A percentile compares a stretch with the other conserved stretches of the same genome.
Evolutionary conservation across 2,113 vertebrate genomes (phyloP).

Genomic region (Pterocles orientalis): DNA sequence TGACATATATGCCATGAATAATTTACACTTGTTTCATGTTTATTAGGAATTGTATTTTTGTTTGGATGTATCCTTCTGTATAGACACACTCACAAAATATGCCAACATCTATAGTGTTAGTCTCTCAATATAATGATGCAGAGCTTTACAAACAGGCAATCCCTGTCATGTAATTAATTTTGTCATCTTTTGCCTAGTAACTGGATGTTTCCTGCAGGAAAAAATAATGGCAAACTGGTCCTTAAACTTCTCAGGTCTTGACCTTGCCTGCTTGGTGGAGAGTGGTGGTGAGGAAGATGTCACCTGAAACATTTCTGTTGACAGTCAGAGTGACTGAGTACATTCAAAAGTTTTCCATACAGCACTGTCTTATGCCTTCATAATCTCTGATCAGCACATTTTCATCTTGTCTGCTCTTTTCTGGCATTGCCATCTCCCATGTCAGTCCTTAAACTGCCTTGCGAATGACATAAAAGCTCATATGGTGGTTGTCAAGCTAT

Average conservation of each 20-base stretch:
- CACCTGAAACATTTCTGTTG: background rate
- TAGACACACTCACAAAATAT: background rate
- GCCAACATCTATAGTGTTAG: background rate
- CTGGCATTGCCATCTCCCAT: background rate
- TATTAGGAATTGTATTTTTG: background rate
- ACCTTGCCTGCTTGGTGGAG: background rate
- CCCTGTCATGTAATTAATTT: background rate
- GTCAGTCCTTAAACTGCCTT: background rate
- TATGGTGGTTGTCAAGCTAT: background rate
- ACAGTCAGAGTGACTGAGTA: background rate
- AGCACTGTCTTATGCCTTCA: background rate
- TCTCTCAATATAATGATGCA: background rate
- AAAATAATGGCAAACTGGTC: background rate
- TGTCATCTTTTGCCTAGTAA: background rate
- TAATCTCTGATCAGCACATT: slow-evolving; percentile 6
- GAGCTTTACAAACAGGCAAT: background rate
- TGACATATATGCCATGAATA: background rate
- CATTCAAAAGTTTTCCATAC: background rate
- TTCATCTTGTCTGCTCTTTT: background rate
- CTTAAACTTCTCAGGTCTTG: background rate
- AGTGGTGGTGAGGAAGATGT: background rate
- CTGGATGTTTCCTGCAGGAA: background rate
- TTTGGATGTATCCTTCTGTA: background rate
- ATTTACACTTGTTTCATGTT: background rate
- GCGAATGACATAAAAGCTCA: background rate